phyloP scores from a whole-genome alignment of 1,140 invertebrate genomes.

The Drosophila suzukii region DNA sequence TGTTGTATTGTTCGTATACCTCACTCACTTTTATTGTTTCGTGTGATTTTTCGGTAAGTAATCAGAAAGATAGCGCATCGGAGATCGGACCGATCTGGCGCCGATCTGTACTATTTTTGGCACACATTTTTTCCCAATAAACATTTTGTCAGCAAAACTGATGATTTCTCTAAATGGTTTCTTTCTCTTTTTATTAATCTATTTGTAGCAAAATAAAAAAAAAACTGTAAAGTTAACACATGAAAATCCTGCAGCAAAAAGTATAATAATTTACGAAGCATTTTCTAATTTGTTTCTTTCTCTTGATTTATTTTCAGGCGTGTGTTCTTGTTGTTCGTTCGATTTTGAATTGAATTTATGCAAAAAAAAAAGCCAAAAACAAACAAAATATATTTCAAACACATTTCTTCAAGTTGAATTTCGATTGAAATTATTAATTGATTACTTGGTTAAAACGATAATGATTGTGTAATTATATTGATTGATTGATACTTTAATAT shows the following conservation, averaged over 20 bases:
- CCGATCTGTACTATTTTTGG: constrained; percentile 63
- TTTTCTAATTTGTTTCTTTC: constrained; percentile 81
- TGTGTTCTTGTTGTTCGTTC: constrained; percentile 74
- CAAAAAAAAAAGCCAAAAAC: constrained; percentile 11
- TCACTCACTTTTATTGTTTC: constrained; percentile 59
- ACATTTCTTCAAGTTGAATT: constrained; percentile 59
- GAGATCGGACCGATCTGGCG: constrained; percentile 30
- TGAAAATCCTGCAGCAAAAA: constrained; percentile 43
- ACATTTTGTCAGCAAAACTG: constrained; percentile 49
- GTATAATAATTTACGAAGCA: constrained; percentile 47
- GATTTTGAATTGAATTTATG: constrained; percentile 80
- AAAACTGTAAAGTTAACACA: constrained; percentile 36
- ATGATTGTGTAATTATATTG: constrained; percentile 78
- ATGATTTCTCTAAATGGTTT: constrained; percentile 74
- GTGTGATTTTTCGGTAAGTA: constrained; percentile 77
- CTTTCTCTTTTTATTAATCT: constrained; percentile 73
- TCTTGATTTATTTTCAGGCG: constrained; percentile 82
- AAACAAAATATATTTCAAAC: constrained; percentile 36
- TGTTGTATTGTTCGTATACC: constrained; percentile 55
- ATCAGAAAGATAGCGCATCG: constrained; percentile 12
- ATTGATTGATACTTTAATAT: constrained; percentile 67
- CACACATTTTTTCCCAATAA: constrained; percentile 50
- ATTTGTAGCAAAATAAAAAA: constrained; percentile 56
- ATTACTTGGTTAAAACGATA: constrained; percentile 67
- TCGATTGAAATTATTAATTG: constrained; percentile 69